phyloP scores from a whole-genome alignment of 1,140 invertebrate species.

The Scaptomyza montana region DNA sequence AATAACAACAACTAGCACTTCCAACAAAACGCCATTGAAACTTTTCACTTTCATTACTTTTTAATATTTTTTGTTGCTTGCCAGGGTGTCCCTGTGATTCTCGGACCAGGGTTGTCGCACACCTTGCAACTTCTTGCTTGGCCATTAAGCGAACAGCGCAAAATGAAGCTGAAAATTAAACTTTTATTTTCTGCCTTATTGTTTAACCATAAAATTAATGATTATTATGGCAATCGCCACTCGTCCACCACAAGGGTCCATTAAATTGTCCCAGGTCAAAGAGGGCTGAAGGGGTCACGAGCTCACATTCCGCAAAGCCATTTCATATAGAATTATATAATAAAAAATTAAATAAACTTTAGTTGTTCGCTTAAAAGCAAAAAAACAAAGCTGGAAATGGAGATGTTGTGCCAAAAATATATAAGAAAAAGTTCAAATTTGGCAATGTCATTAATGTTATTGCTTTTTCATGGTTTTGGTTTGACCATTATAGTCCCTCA shows the following conservation, averaged over 20 bases:
- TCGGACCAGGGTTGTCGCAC: constrained; percentile 18
- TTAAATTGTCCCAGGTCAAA: constrained; percentile 49
- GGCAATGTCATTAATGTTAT: constrained; percentile 77
- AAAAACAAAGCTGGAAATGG: constrained; percentile 25
- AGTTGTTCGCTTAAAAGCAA: constrained; percentile 37
- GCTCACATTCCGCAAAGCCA: constrained; percentile 48
- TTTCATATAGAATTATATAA: constrained; percentile 62
- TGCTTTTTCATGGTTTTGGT: constrained; percentile 41
- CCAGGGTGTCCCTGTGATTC: constrained; percentile 21
- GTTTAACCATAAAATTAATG: constrained; percentile 82
- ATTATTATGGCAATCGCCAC: constrained; percentile 79
- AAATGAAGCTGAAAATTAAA: constrained; percentile 71
- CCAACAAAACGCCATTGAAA: constrained; percentile 55
- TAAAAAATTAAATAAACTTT: constrained; percentile 71
- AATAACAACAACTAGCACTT: constrained; percentile 14
- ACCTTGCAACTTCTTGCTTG: constrained; percentile 6
- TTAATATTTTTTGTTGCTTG: constrained; percentile 52
- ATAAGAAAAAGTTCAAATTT: constrained; percentile 75
- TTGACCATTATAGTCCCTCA: constrained; percentile 9
- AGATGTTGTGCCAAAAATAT: constrained; percentile 68
- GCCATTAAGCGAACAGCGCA: constrained; percentile 45
- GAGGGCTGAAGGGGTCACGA: constrained; percentile 38
- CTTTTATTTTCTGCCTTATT: constrained; percentile 82
- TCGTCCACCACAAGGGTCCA: constrained; percentile 70
- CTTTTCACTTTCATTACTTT: constrained; percentile 82